Evolutionary conservation across 2,113 vertebrate genomes (phyloP).

Genomic region (Ochotona curzoniae): DNA sequence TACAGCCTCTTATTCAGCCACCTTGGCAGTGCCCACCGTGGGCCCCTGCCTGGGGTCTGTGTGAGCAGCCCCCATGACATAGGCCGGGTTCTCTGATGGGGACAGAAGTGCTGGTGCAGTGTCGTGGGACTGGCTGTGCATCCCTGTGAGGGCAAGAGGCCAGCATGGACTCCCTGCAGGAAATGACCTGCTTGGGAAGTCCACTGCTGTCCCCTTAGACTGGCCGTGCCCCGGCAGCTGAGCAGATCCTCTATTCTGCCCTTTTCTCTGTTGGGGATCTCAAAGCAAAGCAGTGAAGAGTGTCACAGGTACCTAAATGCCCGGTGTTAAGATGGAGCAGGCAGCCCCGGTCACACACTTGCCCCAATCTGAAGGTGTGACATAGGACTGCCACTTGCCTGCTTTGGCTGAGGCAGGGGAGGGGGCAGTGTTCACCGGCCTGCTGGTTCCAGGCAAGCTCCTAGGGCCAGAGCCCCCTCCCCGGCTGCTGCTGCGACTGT

Average conservation of each 20-base stretch:
- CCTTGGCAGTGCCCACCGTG: neutral
- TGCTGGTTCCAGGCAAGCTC: neutral
- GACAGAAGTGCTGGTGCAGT: too few species aligned
- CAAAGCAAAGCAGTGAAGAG: neutral
- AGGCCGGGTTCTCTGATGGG: neutral
- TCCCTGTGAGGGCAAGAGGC: neutral
- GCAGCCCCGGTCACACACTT: accelerated
- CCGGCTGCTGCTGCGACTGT: neutral
- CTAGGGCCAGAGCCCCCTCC: neutral
- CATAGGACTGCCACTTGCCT: accelerated
- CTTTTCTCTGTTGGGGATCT: neutral
- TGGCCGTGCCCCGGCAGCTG: neutral
- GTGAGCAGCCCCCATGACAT: neutral
- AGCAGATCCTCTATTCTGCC: neutral
- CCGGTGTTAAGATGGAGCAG: neutral
- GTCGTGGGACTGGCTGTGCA: neutral
- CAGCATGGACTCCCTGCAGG: neutral
- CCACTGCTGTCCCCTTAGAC: neutral
- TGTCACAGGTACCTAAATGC: too few species aligned
- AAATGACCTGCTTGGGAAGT: neutral
- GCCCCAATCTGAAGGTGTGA: neutral
- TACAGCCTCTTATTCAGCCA: neutral
- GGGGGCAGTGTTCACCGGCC: neutral
- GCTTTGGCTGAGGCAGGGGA: neutral
- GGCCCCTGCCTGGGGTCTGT: neutral